Percentiles rank a stretch among this genome's conserved stretches.
These are phyloP conservation scores for Mactromeris polynyma DNA, from an alignment of 2,888 invertebrate species.

Conservation along the genomic window DNA sequence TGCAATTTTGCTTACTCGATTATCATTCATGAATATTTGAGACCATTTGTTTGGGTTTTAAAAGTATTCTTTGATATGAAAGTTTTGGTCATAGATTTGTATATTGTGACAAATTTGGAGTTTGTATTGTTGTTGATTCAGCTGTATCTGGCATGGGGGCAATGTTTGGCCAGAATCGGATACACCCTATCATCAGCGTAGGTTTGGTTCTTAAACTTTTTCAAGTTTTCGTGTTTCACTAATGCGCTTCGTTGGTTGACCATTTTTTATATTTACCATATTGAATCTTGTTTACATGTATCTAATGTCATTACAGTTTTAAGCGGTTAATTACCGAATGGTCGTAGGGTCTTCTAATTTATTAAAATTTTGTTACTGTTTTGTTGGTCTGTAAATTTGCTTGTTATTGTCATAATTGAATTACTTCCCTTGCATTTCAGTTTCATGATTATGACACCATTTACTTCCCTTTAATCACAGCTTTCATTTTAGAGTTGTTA, in stretches of 20 bases:
- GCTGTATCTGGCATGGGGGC: conserved; percentile 53
- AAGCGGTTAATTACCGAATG: too few relatives aligned
- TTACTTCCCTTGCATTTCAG: background rate
- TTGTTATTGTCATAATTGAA: background rate
- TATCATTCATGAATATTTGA: conserved; percentile 5
- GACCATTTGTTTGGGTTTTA: conserved; percentile 22
- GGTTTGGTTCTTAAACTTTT: background rate
- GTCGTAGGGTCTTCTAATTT: too few relatives aligned
- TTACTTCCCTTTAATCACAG: too few relatives aligned
- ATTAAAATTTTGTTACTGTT: background rate
- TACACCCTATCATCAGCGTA: conserved; percentile 56
- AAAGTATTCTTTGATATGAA: conserved; percentile 7
- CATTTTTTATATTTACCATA: background rate
- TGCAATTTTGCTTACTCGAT: conserved; percentile 5
- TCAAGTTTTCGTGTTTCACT: background rate
- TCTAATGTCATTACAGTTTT: too few relatives aligned
- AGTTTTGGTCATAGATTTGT: background rate
- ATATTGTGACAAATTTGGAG: background rate
- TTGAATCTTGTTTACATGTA: background rate
- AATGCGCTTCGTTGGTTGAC: background rate
- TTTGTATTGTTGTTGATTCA: background rate
- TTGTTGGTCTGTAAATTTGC: background rate
- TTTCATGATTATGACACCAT: background rate
- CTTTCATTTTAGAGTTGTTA: background rate
- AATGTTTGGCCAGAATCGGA: conserved; percentile 61